These are phyloP conservation scores for Hipparchia semele DNA, from an alignment of 2,888 invertebrate genomes.

Conservation along the genomic window DNA sequence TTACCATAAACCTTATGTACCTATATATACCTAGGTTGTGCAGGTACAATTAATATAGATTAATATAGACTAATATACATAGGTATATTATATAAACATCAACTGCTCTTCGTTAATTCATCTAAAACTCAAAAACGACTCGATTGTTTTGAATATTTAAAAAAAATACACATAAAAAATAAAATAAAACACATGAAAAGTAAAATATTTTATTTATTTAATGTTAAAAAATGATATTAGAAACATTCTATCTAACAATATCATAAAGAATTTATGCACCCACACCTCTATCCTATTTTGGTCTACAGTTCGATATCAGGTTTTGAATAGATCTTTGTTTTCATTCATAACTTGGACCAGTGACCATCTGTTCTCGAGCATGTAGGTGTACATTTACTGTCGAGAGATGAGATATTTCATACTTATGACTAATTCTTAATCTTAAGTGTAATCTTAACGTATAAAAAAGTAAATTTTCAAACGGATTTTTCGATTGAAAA, in stretches of 20 bases:
- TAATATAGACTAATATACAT: too few relatives aligned
- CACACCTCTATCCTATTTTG: slow-evolving; percentile 8
- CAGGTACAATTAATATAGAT: too few relatives aligned
- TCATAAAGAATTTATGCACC: slow-evolving; percentile 14
- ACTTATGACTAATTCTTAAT: slow-evolving; percentile 21
- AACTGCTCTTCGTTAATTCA: too few relatives aligned
- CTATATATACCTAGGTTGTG: too few relatives aligned
- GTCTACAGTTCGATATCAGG: slow-evolving; percentile 11
- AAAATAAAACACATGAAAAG: neutral
- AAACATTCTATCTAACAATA: neutral
- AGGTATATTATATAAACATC: too few relatives aligned
- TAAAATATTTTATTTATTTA: neutral
- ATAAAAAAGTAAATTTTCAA: neutral
- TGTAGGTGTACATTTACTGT: slow-evolving; percentile 19
- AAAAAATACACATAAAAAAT: neutral
- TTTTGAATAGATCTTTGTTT: slow-evolving; percentile 19
- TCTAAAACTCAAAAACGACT: too few relatives aligned
- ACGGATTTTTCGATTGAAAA: neutral
- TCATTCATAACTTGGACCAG: slow-evolving; percentile 18
- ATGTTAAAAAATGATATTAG: slow-evolving; percentile 2
- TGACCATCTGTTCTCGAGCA: slow-evolving; percentile 16
- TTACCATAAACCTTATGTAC: too few relatives aligned
- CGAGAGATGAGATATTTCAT: slow-evolving; percentile 11
- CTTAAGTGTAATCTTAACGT: slow-evolving; percentile 4
- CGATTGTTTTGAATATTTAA: too few relatives aligned